Evolutionary conservation across 2,113 vertebrate species (phyloP), one percentile per base, ranked within the genome.

Genomic region (Oryzias celebensis): DNA sequence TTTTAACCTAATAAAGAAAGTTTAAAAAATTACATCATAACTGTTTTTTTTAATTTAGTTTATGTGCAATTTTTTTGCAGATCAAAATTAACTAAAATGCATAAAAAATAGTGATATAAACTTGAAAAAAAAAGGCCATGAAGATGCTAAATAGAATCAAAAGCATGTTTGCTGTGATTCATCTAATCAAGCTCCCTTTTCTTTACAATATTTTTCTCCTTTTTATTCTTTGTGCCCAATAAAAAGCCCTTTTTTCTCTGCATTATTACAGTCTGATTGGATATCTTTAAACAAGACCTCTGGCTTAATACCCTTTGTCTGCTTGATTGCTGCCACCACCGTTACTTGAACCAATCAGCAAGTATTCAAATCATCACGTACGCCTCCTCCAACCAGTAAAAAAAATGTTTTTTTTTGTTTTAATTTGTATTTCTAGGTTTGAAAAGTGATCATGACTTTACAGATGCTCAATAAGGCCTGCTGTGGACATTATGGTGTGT

Each of bases 201-300:
- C 8, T 14, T 53, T 36, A 12, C 36, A 36, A 10, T 36, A 36
- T 36, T 12, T 36, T 12, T 36, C 12, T 2, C 8, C 8, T 10
- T 36, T 36, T 36, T 36, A 12, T 36, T 36, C 7, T 36, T 36
- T 8, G 8, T 36, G 26, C 26, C 26, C 5, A 36, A 36, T 36
- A 26, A 16, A 2, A 31, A 36, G 26, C n/a, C 16, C 10, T 80
- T 73, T 59, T 24, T 54, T 22, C 62, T 67, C 83, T 79, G 69
- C 73, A 77, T 81, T 82, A 75, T 82, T 75, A 60, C 62, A 49
- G 53, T 69, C 77, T 87, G 83, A 86, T 83, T 87, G 74, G 67
- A 71, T 77, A 55, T 69, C 36, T 65, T 69, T 58, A 53, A 75
- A 78, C 65, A 79, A 82, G 77, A 59, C 46, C 62, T 2, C 15